Evolutionary conservation across 2,888 invertebrate species (phyloP).

Genomic region (Drosophila neoperkinsi): DNA sequence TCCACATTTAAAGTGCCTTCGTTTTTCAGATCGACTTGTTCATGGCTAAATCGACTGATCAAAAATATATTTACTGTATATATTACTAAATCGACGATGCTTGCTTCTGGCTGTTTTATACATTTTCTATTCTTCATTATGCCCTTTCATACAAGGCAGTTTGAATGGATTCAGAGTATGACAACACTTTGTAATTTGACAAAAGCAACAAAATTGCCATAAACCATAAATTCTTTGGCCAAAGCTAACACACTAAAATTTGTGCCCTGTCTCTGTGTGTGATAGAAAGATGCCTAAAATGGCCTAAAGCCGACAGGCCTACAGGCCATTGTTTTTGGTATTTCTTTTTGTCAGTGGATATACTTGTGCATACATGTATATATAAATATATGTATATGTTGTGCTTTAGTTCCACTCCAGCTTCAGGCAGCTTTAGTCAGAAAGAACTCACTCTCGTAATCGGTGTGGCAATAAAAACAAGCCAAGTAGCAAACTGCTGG

Average conservation of each 20-base stretch:
- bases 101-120: neutral
- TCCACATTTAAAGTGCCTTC: neutral
- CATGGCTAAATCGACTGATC: neutral
- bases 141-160: neutral
- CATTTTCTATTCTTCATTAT: neutral
- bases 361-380: neutral
- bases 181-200: slow-evolving; percentile 69
- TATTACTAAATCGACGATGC: neutral
- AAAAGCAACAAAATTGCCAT: slow-evolving; percentile 73
- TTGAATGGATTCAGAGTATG: neutral
- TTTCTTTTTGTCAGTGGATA: slow-evolving; percentile 45
- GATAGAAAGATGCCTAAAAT: slow-evolving; percentile 27
- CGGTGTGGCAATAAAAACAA: slow-evolving; percentile 67
- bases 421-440: slow-evolving; percentile 15
- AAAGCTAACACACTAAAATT: slow-evolving; percentile 66
- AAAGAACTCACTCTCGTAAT: slow-evolving; percentile 60
- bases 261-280: slow-evolving; percentile 14
- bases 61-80: neutral
- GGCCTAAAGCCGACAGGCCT: slow-evolving; percentile 22
- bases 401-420: slow-evolving; percentile 24
- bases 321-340: slow-evolving; percentile 40
- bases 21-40: neutral
- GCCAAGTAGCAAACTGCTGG: slow-evolving; percentile 17
- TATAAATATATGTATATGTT: slow-evolving; percentile 2
- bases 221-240: slow-evolving; percentile 76